Conservation (phyloP, 1,140 invertebrate species). For the Holotrichia oblita region DNA sequence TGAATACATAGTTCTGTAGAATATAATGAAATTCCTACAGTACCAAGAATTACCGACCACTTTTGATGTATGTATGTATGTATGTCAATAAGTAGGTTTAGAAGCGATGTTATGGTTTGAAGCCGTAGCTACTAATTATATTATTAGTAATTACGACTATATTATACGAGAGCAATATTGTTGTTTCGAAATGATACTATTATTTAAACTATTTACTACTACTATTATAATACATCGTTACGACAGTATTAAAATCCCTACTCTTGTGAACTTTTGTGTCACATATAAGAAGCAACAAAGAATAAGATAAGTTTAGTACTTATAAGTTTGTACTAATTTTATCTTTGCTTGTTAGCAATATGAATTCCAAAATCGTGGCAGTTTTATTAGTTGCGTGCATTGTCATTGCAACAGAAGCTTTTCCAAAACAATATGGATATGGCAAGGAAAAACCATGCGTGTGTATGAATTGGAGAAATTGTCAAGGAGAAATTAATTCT, state of each 20-base stretch:
- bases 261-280: background rate
- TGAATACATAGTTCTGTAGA: no score
- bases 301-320: background rate
- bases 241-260: background rate
- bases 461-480: conserved; percentile 50
- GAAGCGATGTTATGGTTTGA: no score
- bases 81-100: no score
- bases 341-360: background rate
- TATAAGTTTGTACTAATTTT: background rate
- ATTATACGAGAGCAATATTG: no score
- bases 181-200: no score
- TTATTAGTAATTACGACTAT: no score
- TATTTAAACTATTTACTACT: no score
- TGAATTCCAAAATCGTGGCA: background rate
- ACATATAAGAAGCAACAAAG: background rate
- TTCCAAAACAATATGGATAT: background rate
- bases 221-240: no score
- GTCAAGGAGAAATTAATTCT: conserved; percentile 48
- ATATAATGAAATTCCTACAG: no score
- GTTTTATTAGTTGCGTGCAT: background rate
- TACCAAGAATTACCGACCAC: no score
- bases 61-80: no score
- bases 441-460: conserved; percentile 34
- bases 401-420: background rate
- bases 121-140: no score